These are phyloP conservation scores for Danio albolineatus DNA, from an alignment of 2,797 vertebrate species.

Conservation along the genomic window DNA sequence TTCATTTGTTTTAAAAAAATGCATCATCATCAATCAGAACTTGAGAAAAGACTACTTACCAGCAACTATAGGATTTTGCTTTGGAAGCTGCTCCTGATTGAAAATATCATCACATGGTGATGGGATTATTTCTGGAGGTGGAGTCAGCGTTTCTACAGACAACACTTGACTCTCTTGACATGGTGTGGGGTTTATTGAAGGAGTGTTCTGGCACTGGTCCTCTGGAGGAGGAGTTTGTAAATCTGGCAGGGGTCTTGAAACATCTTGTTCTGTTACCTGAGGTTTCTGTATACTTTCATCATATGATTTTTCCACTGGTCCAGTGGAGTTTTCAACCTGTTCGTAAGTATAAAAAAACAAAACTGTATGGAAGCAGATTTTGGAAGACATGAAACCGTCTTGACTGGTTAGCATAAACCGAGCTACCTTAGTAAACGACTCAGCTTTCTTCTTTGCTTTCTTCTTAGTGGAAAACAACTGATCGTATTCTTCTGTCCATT, in stretches of 20 bases:
- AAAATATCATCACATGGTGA: conserved; percentile 56
- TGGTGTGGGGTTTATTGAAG: conserved; percentile 63
- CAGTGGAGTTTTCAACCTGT: conserved; percentile 49
- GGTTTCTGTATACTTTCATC: conserved; percentile 1
- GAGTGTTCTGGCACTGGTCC: conserved; percentile 61
- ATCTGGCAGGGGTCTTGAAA: conserved; percentile 70
- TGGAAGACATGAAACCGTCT: background rate
- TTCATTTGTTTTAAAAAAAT: no score
- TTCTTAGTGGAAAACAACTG: conserved; percentile 93
- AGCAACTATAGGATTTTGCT: conserved; percentile 29
- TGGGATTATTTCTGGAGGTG: conserved; percentile 77
- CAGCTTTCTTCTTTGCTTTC: conserved; percentile 87
- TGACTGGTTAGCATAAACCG: background rate
- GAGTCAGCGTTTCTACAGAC: conserved; percentile 78
- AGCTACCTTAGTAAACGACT: conserved; percentile 77
- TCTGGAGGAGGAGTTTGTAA: conserved; percentile 80
- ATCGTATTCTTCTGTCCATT: conserved; percentile 94
- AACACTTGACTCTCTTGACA: conserved; percentile 70
- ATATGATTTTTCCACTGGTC: conserved; percentile 55
- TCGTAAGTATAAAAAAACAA: background rate
- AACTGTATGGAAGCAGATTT: background rate
- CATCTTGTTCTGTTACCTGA: conserved; percentile 48
- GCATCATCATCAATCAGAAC: background rate
- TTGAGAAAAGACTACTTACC: conserved; percentile 63
- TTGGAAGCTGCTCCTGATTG: conserved; percentile 59